Evolutionary conservation across 1,140 invertebrate species (phyloP), one percentile per base, ranked within the genome.

Genomic region (Trichogramma pretiosum): DNA sequence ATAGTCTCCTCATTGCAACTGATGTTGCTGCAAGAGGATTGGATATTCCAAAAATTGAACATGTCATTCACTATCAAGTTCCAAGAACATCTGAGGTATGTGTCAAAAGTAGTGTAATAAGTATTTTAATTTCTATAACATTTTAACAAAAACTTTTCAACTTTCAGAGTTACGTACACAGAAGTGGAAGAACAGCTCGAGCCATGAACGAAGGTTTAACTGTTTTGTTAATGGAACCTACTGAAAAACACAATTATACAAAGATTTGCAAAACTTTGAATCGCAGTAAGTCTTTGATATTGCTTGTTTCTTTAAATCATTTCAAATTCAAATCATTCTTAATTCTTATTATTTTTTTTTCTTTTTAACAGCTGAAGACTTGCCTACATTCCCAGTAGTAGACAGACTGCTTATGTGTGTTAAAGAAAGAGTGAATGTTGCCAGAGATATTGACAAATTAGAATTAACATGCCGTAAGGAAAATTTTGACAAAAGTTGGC

Each of bases 51-150:
- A 80, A 84, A 61, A 83, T 99, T 3, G 80, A 97, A 55, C 90
- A 97, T 67, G 94, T 99, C 3, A 82, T 99, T 57, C 96, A 99
- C 70, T 99, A 97, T 74, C 93, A 99, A 74, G 88, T 95, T 7
- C 95, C 96, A 0, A 78, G 84, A 59, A 97, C 93, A 14, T 86
- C 89, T 23, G 94, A 99, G 75, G 85, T 88, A 17, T 41, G 42
- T 53, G 42, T 39, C 19, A 32, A 49, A 45, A 41, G n/a, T 48
- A 23, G 19, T 28, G 9, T 26, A 35, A 34, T 30, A 45, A 30
- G 36, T 50, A 18, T 24, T 2, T 38, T 4, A 13, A 5, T 13
- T 19, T 24, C 11, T 33, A n/a, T 37, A 51, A 33, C 14, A 40
- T 24, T 54, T 39, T 10, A 39, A 17, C 10, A 48, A 23, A n/a